Evolutionary conservation across 2,113 vertebrate species (phyloP), one percentile per base, ranked within the genome.

Genomic region (Anolis sagrei): DNA sequence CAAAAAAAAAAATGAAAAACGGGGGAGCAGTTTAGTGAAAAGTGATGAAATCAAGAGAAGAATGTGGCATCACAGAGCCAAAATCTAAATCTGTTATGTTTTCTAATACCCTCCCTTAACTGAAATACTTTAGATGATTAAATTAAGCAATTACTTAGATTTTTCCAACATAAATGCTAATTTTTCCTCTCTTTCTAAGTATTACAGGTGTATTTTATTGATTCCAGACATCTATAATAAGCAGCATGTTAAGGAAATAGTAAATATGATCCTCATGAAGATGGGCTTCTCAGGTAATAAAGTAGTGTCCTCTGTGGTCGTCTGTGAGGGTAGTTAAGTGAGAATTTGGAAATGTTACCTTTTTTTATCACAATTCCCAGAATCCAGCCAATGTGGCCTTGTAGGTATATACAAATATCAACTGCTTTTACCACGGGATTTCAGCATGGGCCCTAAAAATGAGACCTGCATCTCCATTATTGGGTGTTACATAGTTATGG

Each of bases 201-300:
- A 99, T 96, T 99, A 99, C 92, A 97, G 99, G 81, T 99, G 98
- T 93, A 98, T 99, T 94, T 95, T 99, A 80, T 93, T 99, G 86
- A 97, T 99, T 85, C 98, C 98, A 68, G 98, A 99, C 90, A 99
- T 99, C 90, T 99, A 98, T 92, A 99, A 98, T 94, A 97, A 98
- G 76, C 98, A 98, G 77, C 98, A 99, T 0, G 96, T 99, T 87
- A 99, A 99, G 92, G 98, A 98, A 87, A 80, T 99, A 84, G 98
- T 99, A 79, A 98, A 98, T 93, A 98, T 99, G 98, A 96, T 98
- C 88, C 96, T 99, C 66, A 96, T 98, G 91, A 98, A 98, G 95
- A 98, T 99, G 97, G 98, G 98, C 68, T 99, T 99, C 92, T 98
- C 99, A 97, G 99, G 99, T 99, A 97, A 91, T 44, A 82, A 87